Conservation (phyloP, 2,113 vertebrate genomes). For the Ceyx melanurus region DNA sequence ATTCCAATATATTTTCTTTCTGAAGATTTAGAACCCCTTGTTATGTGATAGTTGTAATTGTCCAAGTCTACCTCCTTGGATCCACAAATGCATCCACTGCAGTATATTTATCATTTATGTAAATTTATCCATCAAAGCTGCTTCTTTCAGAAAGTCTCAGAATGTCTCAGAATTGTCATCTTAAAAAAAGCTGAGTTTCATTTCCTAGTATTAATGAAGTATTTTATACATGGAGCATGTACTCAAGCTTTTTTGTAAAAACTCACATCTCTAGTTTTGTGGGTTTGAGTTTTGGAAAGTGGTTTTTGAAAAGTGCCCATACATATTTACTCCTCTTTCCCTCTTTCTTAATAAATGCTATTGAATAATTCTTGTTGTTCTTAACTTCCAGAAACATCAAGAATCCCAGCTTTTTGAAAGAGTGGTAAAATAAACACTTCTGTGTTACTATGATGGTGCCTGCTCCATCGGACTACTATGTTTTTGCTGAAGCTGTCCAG, state of each 20-base stretch:
- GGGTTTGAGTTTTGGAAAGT: background rate
- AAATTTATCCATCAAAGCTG: background rate
- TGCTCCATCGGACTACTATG: background rate
- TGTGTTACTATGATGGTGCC: background rate
- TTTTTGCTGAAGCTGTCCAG: background rate
- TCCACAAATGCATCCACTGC: background rate
- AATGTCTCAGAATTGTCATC: background rate
- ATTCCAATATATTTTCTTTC: background rate
- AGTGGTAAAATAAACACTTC: background rate
- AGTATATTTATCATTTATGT: background rate
- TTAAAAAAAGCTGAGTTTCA: background rate
- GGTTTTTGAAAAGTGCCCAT: background rate
- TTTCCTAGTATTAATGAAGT: background rate
- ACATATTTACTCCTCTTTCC: background rate
- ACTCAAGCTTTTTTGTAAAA: background rate
- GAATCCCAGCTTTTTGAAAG: background rate
- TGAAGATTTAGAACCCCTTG: background rate
- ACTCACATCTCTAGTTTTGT: background rate
- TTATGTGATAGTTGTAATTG: background rate
- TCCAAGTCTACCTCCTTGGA: background rate
- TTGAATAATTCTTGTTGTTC: background rate
- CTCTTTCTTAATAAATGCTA: background rate
- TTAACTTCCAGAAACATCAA: background rate
- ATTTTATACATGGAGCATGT: background rate
- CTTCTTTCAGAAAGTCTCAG: background rate